Evolutionary conservation across 2,888 invertebrate species (phyloP).

Genomic region (Dione vanillae): DNA sequence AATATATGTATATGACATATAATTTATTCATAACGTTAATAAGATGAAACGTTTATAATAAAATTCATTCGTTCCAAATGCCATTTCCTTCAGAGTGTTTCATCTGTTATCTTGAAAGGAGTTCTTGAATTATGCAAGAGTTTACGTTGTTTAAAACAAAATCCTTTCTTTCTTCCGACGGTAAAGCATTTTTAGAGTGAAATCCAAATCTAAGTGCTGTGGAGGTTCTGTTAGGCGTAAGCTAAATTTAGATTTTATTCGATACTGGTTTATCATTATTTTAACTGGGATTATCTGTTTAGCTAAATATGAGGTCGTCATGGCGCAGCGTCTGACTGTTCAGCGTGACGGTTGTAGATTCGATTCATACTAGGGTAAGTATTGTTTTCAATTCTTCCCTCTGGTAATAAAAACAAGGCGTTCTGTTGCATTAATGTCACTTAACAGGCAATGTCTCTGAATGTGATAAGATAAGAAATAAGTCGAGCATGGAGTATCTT

Average conservation of each 20-base stretch:
- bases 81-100: conserved; percentile 38
- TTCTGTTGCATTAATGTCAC: no score
- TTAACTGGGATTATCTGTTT: background rate
- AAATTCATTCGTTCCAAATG: conserved; percentile 26
- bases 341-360: no score
- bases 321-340: no score
- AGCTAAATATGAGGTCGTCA: no score
- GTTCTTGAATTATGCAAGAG: conserved; percentile 43
- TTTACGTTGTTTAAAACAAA: conserved; percentile 41
- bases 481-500: no score
- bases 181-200: conserved; percentile 40
- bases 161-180: conserved; percentile 34
- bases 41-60: conserved; percentile 10
- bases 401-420: no score
- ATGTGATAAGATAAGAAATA: no score
- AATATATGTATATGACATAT: no score
- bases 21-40: background rate
- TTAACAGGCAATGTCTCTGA: no score
- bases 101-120: conserved; percentile 38
- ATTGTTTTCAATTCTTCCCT: no score
- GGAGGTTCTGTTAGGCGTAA: conserved; percentile 22
- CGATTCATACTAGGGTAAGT: no score
- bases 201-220: conserved; percentile 32
- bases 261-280: background rate
- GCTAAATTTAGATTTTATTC: conserved; percentile 5